Percentiles rank a stretch among this genome's conserved stretches.
These are phyloP conservation scores for Morphnarchus princeps DNA, from an alignment of 2,113 vertebrate species.

Conservation along the genomic window DNA sequence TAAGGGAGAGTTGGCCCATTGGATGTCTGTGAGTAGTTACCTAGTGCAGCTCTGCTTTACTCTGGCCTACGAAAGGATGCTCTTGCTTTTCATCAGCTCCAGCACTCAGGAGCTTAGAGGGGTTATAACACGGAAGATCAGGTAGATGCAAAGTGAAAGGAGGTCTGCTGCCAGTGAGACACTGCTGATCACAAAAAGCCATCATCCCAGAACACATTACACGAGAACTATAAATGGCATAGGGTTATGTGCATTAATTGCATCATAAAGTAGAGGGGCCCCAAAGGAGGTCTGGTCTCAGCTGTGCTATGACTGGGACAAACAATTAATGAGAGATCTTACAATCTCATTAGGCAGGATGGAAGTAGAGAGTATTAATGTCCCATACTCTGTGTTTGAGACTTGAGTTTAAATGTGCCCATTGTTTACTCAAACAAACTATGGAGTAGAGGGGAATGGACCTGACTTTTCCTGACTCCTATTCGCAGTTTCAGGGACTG, in stretches of 20 bases:
- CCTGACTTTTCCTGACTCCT: neutral
- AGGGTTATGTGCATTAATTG: constrained; percentile 1
- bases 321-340: constrained; percentile 2
- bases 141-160: neutral
- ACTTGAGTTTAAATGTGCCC: neutral
- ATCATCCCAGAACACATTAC: neutral
- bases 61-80: neutral
- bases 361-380: neutral
- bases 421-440: neutral
- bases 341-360: neutral
- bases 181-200: neutral
- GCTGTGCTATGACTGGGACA: neutral
- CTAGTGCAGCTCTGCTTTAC: neutral
- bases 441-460: neutral
- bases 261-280: neutral
- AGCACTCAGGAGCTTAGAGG: neutral
- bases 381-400: neutral
- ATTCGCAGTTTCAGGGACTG: neutral
- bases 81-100: neutral
- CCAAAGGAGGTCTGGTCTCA: neutral
- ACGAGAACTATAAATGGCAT: neutral
- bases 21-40: neutral
- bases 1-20: neutral
- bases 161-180: neutral
- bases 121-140: neutral